Percentiles rank a stretch among this genome's conserved stretches.
phyloP scores from a whole-genome alignment of 2,888 invertebrate species.

The Ischnura elegans region DNA sequence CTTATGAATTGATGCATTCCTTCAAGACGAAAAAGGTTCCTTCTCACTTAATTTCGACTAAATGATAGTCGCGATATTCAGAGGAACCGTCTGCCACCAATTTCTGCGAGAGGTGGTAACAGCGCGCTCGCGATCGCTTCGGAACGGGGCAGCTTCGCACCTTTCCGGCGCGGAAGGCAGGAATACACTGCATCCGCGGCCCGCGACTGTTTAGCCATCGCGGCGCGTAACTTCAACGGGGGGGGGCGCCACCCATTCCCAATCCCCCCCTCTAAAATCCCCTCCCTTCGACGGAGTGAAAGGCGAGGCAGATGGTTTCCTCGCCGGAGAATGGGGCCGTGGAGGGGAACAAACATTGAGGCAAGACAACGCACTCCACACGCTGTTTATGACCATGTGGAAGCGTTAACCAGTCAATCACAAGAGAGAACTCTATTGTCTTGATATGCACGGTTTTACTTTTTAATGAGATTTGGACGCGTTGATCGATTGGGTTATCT shows the following conservation, averaged over 20 bases:
- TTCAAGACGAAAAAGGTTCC: no score
- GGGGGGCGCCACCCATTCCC: background rate
- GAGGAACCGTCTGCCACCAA: no score
- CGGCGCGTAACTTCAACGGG: background rate
- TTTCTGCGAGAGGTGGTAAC: background rate
- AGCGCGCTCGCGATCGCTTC: background rate
- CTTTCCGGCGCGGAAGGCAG: background rate
- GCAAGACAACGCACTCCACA: background rate
- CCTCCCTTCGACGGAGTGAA: no score
- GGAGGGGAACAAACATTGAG: background rate
- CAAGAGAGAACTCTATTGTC: no score
- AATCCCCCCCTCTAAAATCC: background rate
- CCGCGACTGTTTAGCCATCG: background rate
- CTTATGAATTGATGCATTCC: no score
- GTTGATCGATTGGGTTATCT: no score
- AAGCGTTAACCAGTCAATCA: no score
- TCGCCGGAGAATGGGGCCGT: background rate
- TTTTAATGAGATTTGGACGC: no score
- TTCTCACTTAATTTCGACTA: no score
- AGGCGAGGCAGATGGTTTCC: no score
- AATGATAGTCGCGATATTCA: no score
- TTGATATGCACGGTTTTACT: no score
- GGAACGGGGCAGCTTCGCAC: background rate
- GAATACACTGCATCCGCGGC: background rate
- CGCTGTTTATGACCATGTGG: background rate